A percentile compares a stretch with the other conserved stretches of the same genome.
Conservation (phyloP, 2,113 vertebrate species). For the Uria aalge region DNA sequence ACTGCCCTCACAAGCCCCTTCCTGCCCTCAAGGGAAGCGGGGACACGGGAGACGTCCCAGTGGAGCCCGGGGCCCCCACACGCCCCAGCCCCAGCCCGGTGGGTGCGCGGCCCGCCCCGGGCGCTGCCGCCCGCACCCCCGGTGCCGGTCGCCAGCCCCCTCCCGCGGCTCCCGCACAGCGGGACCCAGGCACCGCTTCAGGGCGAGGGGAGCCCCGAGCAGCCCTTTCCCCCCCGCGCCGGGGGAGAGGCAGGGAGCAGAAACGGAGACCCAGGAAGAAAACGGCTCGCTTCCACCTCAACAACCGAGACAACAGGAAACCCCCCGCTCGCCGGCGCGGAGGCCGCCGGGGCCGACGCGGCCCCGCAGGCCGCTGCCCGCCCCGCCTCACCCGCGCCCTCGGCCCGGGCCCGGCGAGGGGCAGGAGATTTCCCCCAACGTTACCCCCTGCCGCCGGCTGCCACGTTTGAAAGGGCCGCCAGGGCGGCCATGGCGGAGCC, state of each 20-base stretch:
- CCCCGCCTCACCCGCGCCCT: background rate
- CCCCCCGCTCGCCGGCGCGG: background rate
- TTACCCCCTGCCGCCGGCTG: background rate
- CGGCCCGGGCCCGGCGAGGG: background rate
- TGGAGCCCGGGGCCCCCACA: background rate
- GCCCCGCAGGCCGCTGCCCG: background rate
- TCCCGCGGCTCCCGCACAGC: background rate
- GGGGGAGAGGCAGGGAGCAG: background rate
- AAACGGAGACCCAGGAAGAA: background rate
- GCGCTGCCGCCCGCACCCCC: background rate
- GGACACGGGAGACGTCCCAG: accelerated
- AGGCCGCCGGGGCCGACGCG: too few species aligned
- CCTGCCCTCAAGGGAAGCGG: accelerated
- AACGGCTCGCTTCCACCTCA: background rate
- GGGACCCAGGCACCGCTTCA: background rate
- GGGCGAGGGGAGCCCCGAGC: background rate
- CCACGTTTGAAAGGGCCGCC: constrained; percentile 60
- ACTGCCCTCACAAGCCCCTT: too few species aligned
- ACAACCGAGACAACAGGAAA: background rate
- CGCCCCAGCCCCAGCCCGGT: background rate
- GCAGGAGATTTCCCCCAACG: background rate
- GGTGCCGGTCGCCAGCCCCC: background rate
- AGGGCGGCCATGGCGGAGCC: background rate
- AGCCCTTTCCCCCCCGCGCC: too few species aligned
- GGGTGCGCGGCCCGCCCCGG: background rate